Evolutionary conservation across 2,113 vertebrate genomes (phyloP).

Genomic region (Oryctolagus cuniculus): mOryCun1.1 NC_091439.1:72489501-72490000

Average conservation of each 20-base stretch:
- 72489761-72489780: not conserved
- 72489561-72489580: not conserved
- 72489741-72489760: not conserved
- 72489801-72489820: no score
- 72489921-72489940: not conserved
- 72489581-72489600: not conserved
- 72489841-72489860: no score
- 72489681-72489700: not conserved
- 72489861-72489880: no score
- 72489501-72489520: not conserved
- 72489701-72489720: not conserved
- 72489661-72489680: not conserved
- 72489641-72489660: not conserved
- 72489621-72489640: not conserved
- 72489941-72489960: not conserved
- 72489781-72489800: not conserved
- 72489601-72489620: not conserved
- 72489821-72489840: no score
- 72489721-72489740: not conserved
- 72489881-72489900: no score
- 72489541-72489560: not conserved
- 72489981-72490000: not conserved
- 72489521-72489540: not conserved
- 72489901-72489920: not conserved
- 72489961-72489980: slow-evolving; percentile 7